Conservation (phyloP, 2,888 invertebrate genomes). For the Andrena hattorfiana region DNA sequence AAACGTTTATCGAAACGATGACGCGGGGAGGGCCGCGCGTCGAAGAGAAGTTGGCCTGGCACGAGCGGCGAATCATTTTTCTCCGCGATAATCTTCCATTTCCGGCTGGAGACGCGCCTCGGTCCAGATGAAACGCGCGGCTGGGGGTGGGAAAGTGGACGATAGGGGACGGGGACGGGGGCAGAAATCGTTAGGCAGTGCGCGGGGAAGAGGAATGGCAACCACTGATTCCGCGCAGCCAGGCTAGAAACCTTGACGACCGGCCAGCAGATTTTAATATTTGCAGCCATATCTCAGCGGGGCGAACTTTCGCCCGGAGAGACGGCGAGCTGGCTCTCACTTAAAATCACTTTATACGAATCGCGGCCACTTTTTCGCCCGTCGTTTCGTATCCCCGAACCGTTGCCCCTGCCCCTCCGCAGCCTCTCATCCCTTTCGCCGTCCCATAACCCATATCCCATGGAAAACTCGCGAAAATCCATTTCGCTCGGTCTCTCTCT, state of each 20-base stretch:
- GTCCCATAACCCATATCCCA: conserved; percentile 69
- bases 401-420: conserved; percentile 13
- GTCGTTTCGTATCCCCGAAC: conserved; percentile 61
- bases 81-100: conserved; percentile 16
- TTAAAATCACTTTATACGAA: conserved; percentile 81
- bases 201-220: conserved; percentile 36
- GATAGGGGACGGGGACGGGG: background rate
- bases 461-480: conserved; percentile 62
- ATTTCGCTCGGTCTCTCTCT: background rate
- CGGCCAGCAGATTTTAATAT: conserved; percentile 80
- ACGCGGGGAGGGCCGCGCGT: background rate
- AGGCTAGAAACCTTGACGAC: conserved; percentile 59
- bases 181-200: conserved; percentile 11
- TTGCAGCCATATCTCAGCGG: conserved; percentile 80
- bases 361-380: conserved; percentile 76
- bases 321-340: conserved; percentile 75
- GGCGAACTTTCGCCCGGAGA: conserved; percentile 72
- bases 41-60: background rate
- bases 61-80: conserved; percentile 6
- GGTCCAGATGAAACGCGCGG: conserved; percentile 4
- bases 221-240: conserved; percentile 53
- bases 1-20: too few relatives aligned
- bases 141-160: background rate
- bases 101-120: conserved; percentile 1
- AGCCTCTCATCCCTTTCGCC: conserved; percentile 45